Base-by-base conservation (phyloP, 2,888 invertebrate species). In the Andricus quercusramuli region DNA sequence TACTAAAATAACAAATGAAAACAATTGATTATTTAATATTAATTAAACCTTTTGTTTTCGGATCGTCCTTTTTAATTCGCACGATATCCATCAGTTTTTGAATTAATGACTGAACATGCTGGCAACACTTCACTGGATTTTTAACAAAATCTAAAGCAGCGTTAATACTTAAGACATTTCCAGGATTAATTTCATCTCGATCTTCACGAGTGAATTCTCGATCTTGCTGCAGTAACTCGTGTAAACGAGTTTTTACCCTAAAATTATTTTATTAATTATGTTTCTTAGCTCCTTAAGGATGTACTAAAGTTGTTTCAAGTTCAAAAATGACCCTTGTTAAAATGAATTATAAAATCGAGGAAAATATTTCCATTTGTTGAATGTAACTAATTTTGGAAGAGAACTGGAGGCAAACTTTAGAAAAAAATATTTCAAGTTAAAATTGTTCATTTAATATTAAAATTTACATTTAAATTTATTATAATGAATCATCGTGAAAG, bases 191-290 rank as follows among this genome's bases (percentile, higher is more conserved):
- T 91, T 96, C 96, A 78, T 96, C 95, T 78, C 96, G 95, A 93
- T 99, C 99, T 88, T 97, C 97, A 17, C 93, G 94, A 0, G 96
- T 96, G 91, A 99, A 97, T 85, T 98, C 97, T 82, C 96, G 95
- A 93, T 99, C 97, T 84, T 96, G 95, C 90, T 99, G 99, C 95
- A 99, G 96, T 29, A 98, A 94, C 87, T 98, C 98, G 93, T 99
- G 98, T 15, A 99, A 94, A 13, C 97, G 96, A n/a, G 97, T 97
- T 93, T 99, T 99, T 6, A 98, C 99, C 95, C 98, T 99, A 90
- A 79, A 91, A 93, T 79, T 83, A 82, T 65, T 32, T 76, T 41
- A 51, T 25, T 25, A 13, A 59, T 47, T 17, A 44, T 44, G 1
- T 78, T 77, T 22, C 20, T 15, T 5, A 67, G 59, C 65, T 59